Conservation (phyloP, 2,797 vertebrate genomes). For the Chromis chromis region DNA sequence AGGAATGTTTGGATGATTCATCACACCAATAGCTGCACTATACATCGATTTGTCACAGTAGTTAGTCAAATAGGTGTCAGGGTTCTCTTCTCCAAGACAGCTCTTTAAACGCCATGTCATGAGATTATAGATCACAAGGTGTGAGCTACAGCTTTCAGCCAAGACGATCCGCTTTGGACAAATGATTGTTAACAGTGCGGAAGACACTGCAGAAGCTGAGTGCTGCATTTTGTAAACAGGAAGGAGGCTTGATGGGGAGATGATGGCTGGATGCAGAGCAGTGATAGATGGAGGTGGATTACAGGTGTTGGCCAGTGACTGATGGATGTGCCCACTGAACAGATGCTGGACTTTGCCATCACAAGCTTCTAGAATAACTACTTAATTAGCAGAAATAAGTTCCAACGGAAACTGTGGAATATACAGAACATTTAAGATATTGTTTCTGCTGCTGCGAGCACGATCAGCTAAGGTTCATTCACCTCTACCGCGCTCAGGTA, state of each 20-base stretch:
- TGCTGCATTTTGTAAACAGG: constrained; percentile 28
- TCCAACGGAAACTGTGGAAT: not conserved
- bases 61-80: not conserved
- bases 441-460: not conserved
- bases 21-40: not conserved
- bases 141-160: not conserved
- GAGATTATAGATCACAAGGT: not conserved
- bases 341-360: not conserved
- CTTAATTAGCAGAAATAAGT: constrained; percentile 15
- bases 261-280: constrained; percentile 33
- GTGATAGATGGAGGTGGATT: constrained; percentile 67
- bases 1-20: constrained; percentile 5
- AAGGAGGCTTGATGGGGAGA: constrained; percentile 39
- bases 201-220: constrained; percentile 21
- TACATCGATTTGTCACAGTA: not conserved
- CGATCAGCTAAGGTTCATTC: not conserved
- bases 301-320: constrained; percentile 50
- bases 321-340: constrained; percentile 34
- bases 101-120: constrained; percentile 13
- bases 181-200: constrained; percentile 8
- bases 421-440: not conserved
- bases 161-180: constrained; percentile 10
- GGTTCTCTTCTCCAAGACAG: not conserved
- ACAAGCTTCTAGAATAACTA: constrained; percentile 1
- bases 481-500: not conserved